Percentiles rank a stretch among this genome's conserved stretches.
These are phyloP conservation scores for Molanna angustata DNA, from an alignment of 2,888 invertebrate species.

Conservation along the genomic window DNA sequence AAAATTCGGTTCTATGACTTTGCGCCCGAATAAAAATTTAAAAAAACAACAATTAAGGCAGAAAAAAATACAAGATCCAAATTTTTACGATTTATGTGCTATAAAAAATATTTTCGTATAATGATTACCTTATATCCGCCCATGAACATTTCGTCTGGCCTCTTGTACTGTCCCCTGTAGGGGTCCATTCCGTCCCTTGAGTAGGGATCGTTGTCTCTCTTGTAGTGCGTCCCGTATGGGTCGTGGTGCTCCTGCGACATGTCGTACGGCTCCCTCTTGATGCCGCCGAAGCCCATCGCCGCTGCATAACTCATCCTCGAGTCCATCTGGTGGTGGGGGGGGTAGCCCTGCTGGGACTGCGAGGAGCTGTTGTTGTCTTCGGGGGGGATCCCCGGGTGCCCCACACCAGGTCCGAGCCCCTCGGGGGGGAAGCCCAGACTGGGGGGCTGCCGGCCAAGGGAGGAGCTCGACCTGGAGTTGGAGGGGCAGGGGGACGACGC, in stretches of 20 bases:
- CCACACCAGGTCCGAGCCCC: conserved; percentile 12
- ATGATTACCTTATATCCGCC: conserved; percentile 28
- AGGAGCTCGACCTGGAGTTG: conserved; percentile 31
- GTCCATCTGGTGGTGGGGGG: conserved; percentile 21
- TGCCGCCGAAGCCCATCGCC: conserved; percentile 34
- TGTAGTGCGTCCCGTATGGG: conserved; percentile 48
- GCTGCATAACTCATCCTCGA: conserved; percentile 32
- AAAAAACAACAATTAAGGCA: no score
- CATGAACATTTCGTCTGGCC: conserved; percentile 31
- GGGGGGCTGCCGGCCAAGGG: conserved; percentile 22
- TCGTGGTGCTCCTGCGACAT: conserved; percentile 35
- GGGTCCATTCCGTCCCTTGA: conserved; percentile 28
- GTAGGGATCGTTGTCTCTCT: conserved; percentile 35
- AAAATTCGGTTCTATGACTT: no score
- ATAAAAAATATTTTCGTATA: no score
- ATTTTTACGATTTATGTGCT: no score
- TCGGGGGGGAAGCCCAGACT: conserved; percentile 22
- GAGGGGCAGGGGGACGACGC: conserved; percentile 29
- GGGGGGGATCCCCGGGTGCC: conserved; percentile 15
- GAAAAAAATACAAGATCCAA: no score
- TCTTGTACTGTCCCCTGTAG: conserved; percentile 29
- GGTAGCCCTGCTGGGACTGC: conserved; percentile 30
- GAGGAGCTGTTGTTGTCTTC: conserved; percentile 32
- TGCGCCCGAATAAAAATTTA: no score
- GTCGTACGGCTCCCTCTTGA: conserved; percentile 37